Evolutionary conservation across 1,140 invertebrate species (phyloP), one percentile per base, ranked within the genome.

Genomic region (Hesperophylax magnus): DNA sequence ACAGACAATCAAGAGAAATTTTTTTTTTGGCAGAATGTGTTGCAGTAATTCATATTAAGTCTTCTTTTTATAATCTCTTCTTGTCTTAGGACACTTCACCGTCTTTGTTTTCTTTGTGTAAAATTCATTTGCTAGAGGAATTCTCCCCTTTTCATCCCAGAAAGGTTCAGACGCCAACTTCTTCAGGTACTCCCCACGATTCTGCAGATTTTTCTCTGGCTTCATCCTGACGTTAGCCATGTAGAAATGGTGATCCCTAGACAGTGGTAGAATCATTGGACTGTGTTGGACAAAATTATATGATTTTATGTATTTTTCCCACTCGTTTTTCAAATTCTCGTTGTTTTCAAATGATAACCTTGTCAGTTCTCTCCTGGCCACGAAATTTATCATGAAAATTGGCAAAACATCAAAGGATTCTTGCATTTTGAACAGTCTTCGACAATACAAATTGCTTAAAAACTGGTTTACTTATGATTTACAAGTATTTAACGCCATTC

Each of bases 191-290:
- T 67, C 31, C 4, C 8, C 15, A n/a, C 31, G 63, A 34, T 67
- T 67, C 31, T 67, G 63, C 27, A 67, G n/a, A 67, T 67, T 67
- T 31, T 17, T 67, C 31, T 67, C 63, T 8, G 63, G 63, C 63
- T 67, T 67, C 15, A 67, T 22, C 27, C 63, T 22, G 27, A 31
- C 9, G 4, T 17, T 67, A 14, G 22, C 63, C 63, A 67, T 14
- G 27, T 67, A 67, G 63, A 67, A 67, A n/a, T 67, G 63, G 9
- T 67, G 24, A 31, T 67, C 63, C 17, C 17, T 27, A 14, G 27
- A 27, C 63, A 67, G 63, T 4, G 63, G 63, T 17, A 67, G 22
- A 8, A 27, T 3, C 27, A 27, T 67, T 8, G 63, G 63, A 39
- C 22, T 27, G 15, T 22, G 63, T 7, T 15, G 22, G 24, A n/a